Percentiles rank a stretch among this genome's conserved stretches.
phyloP scores from a whole-genome alignment of 2,888 invertebrate species.

The Drosophila falleni region DNA sequence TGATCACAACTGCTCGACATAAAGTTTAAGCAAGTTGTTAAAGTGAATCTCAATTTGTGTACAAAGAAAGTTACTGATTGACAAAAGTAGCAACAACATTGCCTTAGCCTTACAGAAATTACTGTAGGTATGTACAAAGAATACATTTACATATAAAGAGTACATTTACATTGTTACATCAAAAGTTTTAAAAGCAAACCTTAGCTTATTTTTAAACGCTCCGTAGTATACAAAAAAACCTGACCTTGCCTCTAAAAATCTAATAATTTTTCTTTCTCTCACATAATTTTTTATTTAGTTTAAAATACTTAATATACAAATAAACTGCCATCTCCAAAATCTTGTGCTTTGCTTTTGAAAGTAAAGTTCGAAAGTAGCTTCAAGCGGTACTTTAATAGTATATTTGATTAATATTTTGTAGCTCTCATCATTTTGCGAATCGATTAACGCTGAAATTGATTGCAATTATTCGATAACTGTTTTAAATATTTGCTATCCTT shows the following conservation, averaged over 20 bases:
- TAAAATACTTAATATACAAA: neutral
- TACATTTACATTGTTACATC: neutral
- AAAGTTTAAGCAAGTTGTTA: slow-evolving; percentile 3
- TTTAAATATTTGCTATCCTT: slow-evolving; percentile 35
- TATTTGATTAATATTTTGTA: slow-evolving; percentile 23
- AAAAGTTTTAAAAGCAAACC: neutral
- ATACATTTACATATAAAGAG: neutral
- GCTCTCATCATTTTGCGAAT: slow-evolving; percentile 11
- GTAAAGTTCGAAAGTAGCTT: slow-evolving; percentile 5
- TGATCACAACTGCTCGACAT: neutral
- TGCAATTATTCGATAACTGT: slow-evolving; percentile 29
- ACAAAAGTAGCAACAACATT: neutral
- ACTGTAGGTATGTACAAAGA: slow-evolving; percentile 25
- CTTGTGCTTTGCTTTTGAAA: slow-evolving; percentile 21
- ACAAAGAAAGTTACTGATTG: slow-evolving; percentile 29
- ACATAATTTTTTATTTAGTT: too few species aligned
- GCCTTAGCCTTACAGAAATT: slow-evolving; percentile 10
- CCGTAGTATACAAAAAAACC: slow-evolving; percentile 3
- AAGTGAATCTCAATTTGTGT: slow-evolving; percentile 17
- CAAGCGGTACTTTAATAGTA: slow-evolving; percentile 7
- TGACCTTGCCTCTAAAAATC: slow-evolving; percentile 36
- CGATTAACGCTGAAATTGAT: slow-evolving; percentile 27
- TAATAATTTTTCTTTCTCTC: neutral
- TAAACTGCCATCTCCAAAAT: neutral
- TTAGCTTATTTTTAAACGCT: neutral